Conservation (phyloP, 1,140 invertebrate genomes). For the Drosophila nasuta region DNA sequence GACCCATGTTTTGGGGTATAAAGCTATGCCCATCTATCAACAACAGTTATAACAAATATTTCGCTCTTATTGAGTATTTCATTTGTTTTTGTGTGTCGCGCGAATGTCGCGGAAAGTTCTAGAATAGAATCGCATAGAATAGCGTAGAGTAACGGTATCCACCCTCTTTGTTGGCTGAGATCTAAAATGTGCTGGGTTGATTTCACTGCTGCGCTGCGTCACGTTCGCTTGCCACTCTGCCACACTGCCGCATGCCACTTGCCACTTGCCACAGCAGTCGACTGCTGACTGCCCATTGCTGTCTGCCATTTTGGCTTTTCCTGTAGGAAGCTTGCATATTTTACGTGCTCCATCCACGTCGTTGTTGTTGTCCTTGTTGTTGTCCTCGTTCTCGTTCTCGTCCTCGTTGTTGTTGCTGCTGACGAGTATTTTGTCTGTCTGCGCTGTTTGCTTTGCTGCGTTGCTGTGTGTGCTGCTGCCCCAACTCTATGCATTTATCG, state of each 20-base stretch:
- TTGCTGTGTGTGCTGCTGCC: slow-evolving; percentile 61
- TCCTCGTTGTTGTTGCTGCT: slow-evolving; percentile 35
- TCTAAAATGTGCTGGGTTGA: slow-evolving; percentile 30
- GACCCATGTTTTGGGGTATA: neutral
- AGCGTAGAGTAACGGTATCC: slow-evolving; percentile 8
- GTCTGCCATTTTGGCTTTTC: slow-evolving; percentile 80
- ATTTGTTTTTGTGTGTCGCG: slow-evolving; percentile 11
- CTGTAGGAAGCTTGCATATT: slow-evolving; percentile 82
- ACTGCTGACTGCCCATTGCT: slow-evolving; percentile 9
- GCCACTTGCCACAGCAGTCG: slow-evolving; percentile 33
- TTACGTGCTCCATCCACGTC: slow-evolving; percentile 61
- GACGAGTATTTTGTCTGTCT: slow-evolving; percentile 43
- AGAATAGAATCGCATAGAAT: neutral
- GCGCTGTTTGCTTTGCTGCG: slow-evolving; percentile 45
- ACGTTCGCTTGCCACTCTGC: slow-evolving; percentile 44
- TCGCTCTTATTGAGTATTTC: slow-evolving; percentile 20
- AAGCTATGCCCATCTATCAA: neutral
- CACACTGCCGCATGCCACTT: neutral
- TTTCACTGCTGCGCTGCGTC: slow-evolving; percentile 59
- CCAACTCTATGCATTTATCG: slow-evolving; percentile 83
- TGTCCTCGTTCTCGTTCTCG: slow-evolving; percentile 7
- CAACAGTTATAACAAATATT: neutral
- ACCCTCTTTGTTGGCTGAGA: slow-evolving; percentile 30
- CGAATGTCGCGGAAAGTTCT: slow-evolving; percentile 61
- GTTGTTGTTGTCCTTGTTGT: slow-evolving; percentile 50